These are phyloP conservation scores for Gracilinanus agilis DNA, from an alignment of 2,113 vertebrate species.

Conservation along the genomic window DNA sequence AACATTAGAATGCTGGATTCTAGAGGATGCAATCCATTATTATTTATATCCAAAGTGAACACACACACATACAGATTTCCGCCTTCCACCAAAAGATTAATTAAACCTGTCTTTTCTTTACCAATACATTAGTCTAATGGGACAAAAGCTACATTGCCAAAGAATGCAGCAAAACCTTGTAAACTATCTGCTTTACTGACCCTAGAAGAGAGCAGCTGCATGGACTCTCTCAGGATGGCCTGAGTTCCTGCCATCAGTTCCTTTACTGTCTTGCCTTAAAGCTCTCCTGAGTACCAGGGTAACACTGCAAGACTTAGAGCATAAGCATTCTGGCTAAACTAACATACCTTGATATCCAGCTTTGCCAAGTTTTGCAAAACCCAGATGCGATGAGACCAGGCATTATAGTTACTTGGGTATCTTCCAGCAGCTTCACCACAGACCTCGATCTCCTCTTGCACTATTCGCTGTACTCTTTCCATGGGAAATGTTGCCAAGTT, in stretches of 20 bases:
- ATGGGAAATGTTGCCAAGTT: constrained; percentile 80
- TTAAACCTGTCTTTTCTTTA: constrained; percentile 35
- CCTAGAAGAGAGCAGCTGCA: neutral
- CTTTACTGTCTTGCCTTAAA: constrained; percentile 37
- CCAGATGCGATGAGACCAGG: constrained; percentile 99
- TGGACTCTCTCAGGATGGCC: neutral
- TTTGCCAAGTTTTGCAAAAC: constrained; percentile 94
- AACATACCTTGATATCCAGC: constrained; percentile 92
- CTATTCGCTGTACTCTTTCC: constrained; percentile 86
- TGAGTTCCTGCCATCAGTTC: constrained; percentile 3
- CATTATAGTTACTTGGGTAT: constrained; percentile 98
- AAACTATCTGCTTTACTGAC: neutral
- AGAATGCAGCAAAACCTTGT: constrained; percentile 33
- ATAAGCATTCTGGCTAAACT: neutral
- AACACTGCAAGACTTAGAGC: neutral
- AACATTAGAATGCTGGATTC: constrained; percentile 16
- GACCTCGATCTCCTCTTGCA: constrained; percentile 94
- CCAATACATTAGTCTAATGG: constrained; percentile 2
- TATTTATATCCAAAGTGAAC: constrained; percentile 5
- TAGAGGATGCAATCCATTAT: neutral
- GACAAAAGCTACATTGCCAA: neutral
- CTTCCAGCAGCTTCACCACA: constrained; percentile 94
- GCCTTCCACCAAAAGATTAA: neutral
- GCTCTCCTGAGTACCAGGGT: neutral
- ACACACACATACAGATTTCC: neutral